phyloP scores from a whole-genome alignment of 2,113 vertebrate species.

The Atrichornis clamosus region DNA sequence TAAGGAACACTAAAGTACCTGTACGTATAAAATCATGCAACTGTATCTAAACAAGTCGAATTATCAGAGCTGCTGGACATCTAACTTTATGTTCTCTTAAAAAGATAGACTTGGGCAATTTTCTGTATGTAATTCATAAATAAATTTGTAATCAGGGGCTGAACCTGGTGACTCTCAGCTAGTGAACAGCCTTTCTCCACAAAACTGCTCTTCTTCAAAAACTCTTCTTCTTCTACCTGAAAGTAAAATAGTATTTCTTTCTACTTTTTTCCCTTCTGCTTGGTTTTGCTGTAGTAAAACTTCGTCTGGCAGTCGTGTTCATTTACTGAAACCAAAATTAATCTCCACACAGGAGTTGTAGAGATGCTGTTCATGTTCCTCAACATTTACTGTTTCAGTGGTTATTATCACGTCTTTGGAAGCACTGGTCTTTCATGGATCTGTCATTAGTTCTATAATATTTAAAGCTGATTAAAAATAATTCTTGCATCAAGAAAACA shows the following conservation, averaged over 20 bases:
- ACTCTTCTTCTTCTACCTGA: neutral
- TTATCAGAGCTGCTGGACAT: neutral
- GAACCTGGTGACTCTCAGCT: neutral
- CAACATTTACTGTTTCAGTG: neutral
- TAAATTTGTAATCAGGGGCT: neutral
- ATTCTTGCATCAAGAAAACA: neutral
- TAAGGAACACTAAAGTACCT: neutral
- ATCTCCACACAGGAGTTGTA: neutral
- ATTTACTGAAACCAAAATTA: neutral
- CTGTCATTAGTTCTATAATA: neutral
- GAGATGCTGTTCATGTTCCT: neutral
- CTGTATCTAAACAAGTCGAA: neutral
- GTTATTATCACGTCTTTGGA: neutral
- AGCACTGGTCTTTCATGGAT: neutral
- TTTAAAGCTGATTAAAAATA: neutral
- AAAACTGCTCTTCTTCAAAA: neutral
- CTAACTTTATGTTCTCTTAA: neutral
- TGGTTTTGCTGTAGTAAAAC: neutral
- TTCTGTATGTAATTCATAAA: neutral
- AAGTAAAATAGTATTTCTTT: neutral
- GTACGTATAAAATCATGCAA: neutral
- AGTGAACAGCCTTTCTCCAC: neutral
- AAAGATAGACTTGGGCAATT: neutral
- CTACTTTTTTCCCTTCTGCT: neutral
- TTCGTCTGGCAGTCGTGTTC: neutral